Percentiles rank a stretch among this genome's conserved stretches.
phyloP scores from a whole-genome alignment of 2,797 vertebrate genomes.

The Lepus oiostolus region DNA sequence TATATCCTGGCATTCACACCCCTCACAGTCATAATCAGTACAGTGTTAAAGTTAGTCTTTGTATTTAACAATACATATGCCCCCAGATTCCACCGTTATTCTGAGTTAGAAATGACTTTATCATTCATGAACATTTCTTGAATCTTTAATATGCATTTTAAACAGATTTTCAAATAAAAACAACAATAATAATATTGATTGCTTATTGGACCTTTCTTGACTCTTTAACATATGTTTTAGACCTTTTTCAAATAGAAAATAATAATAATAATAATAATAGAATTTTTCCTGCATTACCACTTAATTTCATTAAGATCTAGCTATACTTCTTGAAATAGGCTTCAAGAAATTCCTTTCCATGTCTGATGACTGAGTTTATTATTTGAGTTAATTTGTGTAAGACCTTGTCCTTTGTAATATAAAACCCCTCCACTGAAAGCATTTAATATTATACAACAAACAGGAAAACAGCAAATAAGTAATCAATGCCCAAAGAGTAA shows the following conservation, averaged over 20 bases:
- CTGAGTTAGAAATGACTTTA: not conserved
- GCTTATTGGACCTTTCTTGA: not conserved
- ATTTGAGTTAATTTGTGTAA: slow-evolving; percentile 15
- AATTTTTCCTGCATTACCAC: not conserved
- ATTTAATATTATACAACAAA: not conserved
- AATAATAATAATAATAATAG: not conserved
- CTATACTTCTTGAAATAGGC: slow-evolving; percentile 7
- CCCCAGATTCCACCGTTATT: not conserved
- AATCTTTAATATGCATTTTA: not conserved
- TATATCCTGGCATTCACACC: not conserved
- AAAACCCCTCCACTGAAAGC: not conserved
- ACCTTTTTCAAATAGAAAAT: not conserved
- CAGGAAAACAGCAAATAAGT: slow-evolving; percentile 9
- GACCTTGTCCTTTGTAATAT: not conserved
- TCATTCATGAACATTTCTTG: not conserved
- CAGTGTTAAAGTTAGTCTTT: not conserved
- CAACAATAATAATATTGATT: not conserved
- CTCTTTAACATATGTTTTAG: not conserved
- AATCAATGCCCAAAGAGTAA: not conserved
- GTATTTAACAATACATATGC: not conserved
- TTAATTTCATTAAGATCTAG: not conserved
- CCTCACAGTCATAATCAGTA: not conserved
- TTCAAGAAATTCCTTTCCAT: slow-evolving; percentile 27
- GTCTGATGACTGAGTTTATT: slow-evolving; percentile 26
- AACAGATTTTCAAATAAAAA: not conserved